phyloP scores from a whole-genome alignment of 2,113 vertebrate genomes.

The Erythrolamprus reginae region DNA sequence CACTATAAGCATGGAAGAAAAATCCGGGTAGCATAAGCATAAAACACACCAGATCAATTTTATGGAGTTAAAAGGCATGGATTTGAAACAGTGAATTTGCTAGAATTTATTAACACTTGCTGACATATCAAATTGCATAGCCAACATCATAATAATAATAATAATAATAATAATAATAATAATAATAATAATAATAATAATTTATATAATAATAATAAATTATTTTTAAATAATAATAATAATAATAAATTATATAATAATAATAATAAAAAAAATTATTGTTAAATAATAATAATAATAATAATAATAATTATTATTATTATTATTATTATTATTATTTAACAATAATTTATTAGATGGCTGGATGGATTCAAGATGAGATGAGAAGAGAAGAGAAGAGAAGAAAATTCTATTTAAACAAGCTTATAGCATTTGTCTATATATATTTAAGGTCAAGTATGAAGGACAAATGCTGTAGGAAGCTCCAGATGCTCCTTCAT shows the following conservation, averaged over 20 bases:
- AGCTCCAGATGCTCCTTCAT: slow-evolving; percentile 35
- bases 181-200: no score
- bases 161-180: no score
- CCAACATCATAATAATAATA: no score
- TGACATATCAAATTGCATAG: background rate
- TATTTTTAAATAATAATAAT: no score
- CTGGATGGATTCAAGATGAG: no score
- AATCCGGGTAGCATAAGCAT: background rate
- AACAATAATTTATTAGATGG: no score
- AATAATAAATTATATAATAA: no score
- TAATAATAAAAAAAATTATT: no score
- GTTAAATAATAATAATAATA: no score
- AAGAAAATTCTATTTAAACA: background rate
- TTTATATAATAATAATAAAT: no score
- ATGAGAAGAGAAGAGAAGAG: background rate
- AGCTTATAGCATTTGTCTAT: background rate
- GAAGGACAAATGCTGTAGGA: slow-evolving; percentile 19
- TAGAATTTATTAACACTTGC: background rate
- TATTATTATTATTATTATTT: no score
- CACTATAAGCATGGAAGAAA: background rate
- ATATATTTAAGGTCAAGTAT: slow-evolving; percentile 8
- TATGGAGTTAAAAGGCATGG: background rate
- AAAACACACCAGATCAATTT: background rate
- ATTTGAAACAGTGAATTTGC: background rate
- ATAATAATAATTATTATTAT: no score